These are phyloP conservation scores for Sceliomorpha sp. DNA, from an alignment of 2,888 invertebrate species.

Conservation along the genomic window DNA sequence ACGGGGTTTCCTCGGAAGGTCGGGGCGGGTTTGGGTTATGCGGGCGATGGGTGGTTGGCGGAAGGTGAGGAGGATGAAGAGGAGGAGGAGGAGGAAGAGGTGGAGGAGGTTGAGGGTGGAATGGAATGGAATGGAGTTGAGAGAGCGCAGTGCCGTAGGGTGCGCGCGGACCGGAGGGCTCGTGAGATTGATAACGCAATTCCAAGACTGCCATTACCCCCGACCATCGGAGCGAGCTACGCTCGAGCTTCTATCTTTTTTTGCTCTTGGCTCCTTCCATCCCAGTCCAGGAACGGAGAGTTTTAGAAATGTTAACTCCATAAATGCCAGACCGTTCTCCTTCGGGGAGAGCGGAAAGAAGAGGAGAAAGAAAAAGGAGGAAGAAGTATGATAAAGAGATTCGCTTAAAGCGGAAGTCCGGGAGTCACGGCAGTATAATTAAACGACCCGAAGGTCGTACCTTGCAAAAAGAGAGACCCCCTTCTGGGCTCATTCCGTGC, in stretches of 20 bases:
- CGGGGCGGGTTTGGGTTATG: slow-evolving; percentile 59
- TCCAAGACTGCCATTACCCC: slow-evolving; percentile 80
- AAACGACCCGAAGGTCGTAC: slow-evolving; percentile 49
- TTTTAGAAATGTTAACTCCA: slow-evolving; percentile 80
- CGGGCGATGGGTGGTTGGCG: no score
- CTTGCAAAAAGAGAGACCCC: slow-evolving; percentile 20
- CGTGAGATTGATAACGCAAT: slow-evolving; percentile 80
- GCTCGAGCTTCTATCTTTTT: slow-evolving; percentile 76
- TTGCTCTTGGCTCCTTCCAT: slow-evolving; percentile 72
- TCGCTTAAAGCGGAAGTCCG: slow-evolving; percentile 54
- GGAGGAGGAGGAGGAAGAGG: slow-evolving; percentile 73
- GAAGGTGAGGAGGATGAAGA: slow-evolving; percentile 48
- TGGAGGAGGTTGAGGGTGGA: slow-evolving; percentile 83
- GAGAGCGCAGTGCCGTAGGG: slow-evolving; percentile 62
- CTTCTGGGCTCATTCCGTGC: slow-evolving; percentile 26
- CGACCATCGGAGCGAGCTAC: slow-evolving; percentile 72
- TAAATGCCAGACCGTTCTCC: slow-evolving; percentile 77
- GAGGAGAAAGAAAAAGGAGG: slow-evolving; percentile 36
- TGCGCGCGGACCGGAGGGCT: slow-evolving; percentile 69
- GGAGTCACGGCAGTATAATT: slow-evolving; percentile 54
- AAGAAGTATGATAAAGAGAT: slow-evolving; percentile 58
- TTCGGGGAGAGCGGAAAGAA: slow-evolving; percentile 53
- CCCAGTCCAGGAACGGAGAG: slow-evolving; percentile 77
- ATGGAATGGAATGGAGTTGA: slow-evolving; percentile 83
- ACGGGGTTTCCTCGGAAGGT: slow-evolving; percentile 66